Percentiles rank a stretch among this genome's conserved stretches.
These are phyloP conservation scores for Ibidorhyncha struthersii DNA, from an alignment of 2,113 vertebrate genomes.

Conservation along the genomic window DNA sequence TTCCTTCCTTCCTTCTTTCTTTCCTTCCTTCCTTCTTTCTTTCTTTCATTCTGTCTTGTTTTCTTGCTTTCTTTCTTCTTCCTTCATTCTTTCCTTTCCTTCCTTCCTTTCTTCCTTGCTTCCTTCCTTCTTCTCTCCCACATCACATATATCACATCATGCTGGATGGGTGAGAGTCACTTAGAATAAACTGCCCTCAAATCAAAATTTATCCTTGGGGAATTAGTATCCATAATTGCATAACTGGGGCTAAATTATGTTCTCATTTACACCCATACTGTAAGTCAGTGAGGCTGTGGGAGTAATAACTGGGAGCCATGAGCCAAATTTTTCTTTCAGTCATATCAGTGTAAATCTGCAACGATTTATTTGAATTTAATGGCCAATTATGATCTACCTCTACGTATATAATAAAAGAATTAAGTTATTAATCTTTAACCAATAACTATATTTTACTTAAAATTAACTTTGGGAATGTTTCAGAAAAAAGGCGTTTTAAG, in stretches of 20 bases:
- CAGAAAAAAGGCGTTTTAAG: neutral
- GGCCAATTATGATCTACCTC: neutral
- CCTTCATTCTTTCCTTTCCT: neutral
- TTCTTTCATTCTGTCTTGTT: neutral
- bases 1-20: neutral
- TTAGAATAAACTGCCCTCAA: constrained; percentile 20
- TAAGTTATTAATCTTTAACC: neutral
- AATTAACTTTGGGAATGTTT: neutral
- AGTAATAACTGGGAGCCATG: neutral
- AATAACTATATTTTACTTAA: neutral
- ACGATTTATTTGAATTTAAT: constrained; percentile 9
- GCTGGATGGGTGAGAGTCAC: neutral
- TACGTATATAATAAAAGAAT: neutral
- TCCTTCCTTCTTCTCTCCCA: neutral
- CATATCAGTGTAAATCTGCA: constrained; percentile 30
- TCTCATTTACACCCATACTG: constrained; percentile 15
- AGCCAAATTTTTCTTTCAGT: constrained; percentile 38
- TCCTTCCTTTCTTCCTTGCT: neutral
- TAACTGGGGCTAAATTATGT: constrained; percentile 24
- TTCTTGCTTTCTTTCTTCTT: neutral
- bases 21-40: neutral
- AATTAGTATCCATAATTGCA: constrained; percentile 17
- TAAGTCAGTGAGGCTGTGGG: neutral
- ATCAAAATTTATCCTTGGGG: constrained; percentile 6
- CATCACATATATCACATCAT: neutral